Percentiles rank a stretch among this genome's conserved stretches.
Evolutionary conservation across 2,797 vertebrate species (phyloP).

Genomic region (Gadopsis bispinosus): DNA sequence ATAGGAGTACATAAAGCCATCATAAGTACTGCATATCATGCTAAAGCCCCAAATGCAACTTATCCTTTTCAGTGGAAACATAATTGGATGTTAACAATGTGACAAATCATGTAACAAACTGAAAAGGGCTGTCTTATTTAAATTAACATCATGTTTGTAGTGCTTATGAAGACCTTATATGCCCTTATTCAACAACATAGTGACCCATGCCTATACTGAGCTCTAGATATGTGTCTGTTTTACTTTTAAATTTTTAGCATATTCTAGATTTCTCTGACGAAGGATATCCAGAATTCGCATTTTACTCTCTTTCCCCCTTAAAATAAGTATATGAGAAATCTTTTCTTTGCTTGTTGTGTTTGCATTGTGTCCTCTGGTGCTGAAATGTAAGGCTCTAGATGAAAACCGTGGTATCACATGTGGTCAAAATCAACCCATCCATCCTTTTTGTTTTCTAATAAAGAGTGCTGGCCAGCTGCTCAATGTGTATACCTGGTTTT

Average conservation of each 20-base stretch:
- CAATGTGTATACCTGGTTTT: constrained; percentile 77
- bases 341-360: constrained; percentile 83
- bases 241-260: constrained; percentile 82
- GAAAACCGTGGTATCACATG: constrained; percentile 77
- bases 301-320: constrained; percentile 80
- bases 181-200: constrained; percentile 81
- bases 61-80: constrained; percentile 46
- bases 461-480: constrained; percentile 61
- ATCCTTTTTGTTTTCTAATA: constrained; percentile 61
- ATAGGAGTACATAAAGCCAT: constrained; percentile 80
- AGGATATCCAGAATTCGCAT: constrained; percentile 83
- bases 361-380: constrained; percentile 64
- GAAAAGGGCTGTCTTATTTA: constrained; percentile 38
- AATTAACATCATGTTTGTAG: constrained; percentile 64
- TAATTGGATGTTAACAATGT: constrained; percentile 59
- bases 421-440: constrained; percentile 68
- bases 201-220: constrained; percentile 80
- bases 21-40: constrained; percentile 77
- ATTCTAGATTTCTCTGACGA: constrained; percentile 88
- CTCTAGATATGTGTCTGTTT: constrained; percentile 83
- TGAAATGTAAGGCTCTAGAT: constrained; percentile 75
- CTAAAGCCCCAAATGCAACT: constrained; percentile 30
- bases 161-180: constrained; percentile 81
- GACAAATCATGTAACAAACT: constrained; percentile 40
- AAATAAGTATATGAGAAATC: constrained; percentile 84